Percentiles rank a stretch among this genome's conserved stretches.
Conservation (phyloP, 1,140 invertebrate species). For the Planococcus citri region DNA sequence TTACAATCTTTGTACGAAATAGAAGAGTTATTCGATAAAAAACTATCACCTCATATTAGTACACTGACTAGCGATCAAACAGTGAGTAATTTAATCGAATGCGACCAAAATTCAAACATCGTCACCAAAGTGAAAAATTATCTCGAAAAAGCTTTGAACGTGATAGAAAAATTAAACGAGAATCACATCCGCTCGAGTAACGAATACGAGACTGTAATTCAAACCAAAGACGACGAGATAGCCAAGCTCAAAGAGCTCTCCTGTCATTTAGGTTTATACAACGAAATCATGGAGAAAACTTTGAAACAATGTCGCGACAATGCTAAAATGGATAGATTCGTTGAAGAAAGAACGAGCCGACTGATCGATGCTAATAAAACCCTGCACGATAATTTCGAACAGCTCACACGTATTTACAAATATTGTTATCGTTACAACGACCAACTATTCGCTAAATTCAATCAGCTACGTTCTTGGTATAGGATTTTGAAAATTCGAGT, state of each 20-base stretch:
- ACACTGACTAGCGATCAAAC: not conserved
- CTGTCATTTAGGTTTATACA: not conserved
- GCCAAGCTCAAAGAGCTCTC: not conserved
- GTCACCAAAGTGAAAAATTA: not conserved
- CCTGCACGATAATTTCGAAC: not conserved
- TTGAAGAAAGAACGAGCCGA: not conserved
- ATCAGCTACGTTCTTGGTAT: not conserved
- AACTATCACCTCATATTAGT: not conserved
- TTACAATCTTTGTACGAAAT: not conserved
- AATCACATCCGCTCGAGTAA: not conserved
- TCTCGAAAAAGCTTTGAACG: not conserved
- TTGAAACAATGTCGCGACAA: conserved; percentile 7
- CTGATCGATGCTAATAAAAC: not conserved
- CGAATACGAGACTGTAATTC: not conserved
- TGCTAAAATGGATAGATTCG: not conserved
- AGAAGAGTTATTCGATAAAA: not conserved
- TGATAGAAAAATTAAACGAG: not conserved
- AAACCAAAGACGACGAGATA: not conserved
- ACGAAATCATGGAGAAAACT: not conserved
- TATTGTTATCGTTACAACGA: not conserved
- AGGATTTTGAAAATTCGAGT: not conserved
- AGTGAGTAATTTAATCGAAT: not conserved
- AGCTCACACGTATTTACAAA: not conserved
- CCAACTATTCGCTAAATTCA: not conserved
- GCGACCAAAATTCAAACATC: not conserved